Evolutionary conservation across 2,113 vertebrate species (phyloP), one percentile per base, ranked within the genome.

Genomic region (Haemorhous mexicanus): DNA sequence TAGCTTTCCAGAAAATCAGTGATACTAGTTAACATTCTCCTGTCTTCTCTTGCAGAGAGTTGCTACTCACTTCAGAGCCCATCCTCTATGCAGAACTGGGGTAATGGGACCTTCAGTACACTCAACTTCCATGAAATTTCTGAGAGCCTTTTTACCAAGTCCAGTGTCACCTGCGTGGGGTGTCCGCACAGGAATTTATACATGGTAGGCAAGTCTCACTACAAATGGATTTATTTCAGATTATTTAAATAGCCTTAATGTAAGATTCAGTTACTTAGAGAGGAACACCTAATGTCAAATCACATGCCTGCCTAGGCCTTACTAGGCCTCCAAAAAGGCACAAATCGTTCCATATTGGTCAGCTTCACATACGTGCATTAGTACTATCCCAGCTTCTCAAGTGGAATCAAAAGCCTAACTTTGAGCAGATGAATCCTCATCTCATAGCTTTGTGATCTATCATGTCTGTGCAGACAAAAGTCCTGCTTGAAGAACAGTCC

Each of bases 81-180:
- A 64, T 58, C 24, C 86, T 49, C 10, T 49, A 26, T 32, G 32
- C 32, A 50, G 63, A 80, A 68, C 44, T 58, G 50, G 49, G 19
- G 62, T 62, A 87, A 78, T 0, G 4, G 46, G 58, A 93, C 49
- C 63, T 88, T 73, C 68, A 30, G 26, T 4, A 10, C 32, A 67
- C 28, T 89, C 61, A 66, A 20, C 52, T 79, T 75, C 72, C 63
- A 28, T 47, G 24, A 58, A 47, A 56, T 66, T 55, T 89, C 84
- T 7, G 4, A 79, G 8, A 73, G 33, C 27, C 44, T 64, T 94
- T 88, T 49, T 43, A 68, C 41, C 14, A 21, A 85, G 33, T 74
- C 26, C 0, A 0, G 16, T 19, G 26, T 72, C 53, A 72, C 41
- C n/a, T 37, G 32, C 19, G 41, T 28, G 49, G n/a, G 26, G 15